Conservation (phyloP, 2,797 vertebrate genomes). For the Diglossa cyanea region DNA sequence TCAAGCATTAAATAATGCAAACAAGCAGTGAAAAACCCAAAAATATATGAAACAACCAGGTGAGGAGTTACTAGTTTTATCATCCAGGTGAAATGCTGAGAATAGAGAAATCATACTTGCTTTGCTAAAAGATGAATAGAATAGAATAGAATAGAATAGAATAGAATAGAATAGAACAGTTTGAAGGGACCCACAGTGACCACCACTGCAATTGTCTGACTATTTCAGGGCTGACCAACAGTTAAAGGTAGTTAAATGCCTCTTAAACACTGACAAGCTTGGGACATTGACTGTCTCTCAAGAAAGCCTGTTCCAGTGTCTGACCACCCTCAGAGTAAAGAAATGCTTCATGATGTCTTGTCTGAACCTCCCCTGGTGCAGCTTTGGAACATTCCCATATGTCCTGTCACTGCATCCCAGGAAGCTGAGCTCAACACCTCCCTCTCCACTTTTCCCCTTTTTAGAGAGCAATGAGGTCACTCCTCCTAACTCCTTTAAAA, state of each 20-base stretch:
- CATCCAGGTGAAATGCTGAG: neutral
- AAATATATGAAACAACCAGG: neutral
- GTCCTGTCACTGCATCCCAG: neutral
- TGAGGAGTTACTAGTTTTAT: neutral
- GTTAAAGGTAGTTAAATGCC: neutral
- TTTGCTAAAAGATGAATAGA: neutral
- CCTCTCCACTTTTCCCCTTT: neutral
- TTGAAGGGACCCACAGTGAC: neutral
- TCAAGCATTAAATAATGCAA: neutral
- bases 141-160: neutral
- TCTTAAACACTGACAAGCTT: neutral
- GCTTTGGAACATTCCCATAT: neutral
- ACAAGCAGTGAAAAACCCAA: neutral
- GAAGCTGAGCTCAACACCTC: neutral
- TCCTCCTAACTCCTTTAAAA: neutral
- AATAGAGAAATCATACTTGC: neutral
- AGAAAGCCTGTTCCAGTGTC: neutral
- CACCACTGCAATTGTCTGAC: neutral
- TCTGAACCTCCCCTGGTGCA: neutral
- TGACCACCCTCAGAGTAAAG: neutral
- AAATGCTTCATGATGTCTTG: neutral
- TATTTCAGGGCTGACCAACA: neutral
- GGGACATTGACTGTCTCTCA: rapidly evolving
- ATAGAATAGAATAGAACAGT: neutral
- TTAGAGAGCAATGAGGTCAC: neutral